Conservation (phyloP, 2,888 invertebrate species). For the Agriopis aurantiaria region DNA sequence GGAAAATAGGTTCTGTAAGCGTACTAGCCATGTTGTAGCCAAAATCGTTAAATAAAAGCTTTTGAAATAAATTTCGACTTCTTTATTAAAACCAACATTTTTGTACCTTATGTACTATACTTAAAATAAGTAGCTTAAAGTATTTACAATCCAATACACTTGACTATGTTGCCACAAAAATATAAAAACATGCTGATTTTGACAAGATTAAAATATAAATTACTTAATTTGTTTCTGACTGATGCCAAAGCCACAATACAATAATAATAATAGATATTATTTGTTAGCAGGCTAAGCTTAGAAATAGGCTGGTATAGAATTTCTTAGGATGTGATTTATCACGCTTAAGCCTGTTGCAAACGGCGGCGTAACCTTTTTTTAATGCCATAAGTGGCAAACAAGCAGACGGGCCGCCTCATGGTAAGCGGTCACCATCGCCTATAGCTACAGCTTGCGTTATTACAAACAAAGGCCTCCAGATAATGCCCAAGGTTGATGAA, state of each 20-base stretch:
- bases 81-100: slow-evolving; percentile 73
- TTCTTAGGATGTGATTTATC: neutral
- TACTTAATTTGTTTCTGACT: too few relatives aligned
- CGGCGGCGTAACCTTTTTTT: too few relatives aligned
- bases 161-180: slow-evolving; percentile 34
- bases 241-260: too few relatives aligned
- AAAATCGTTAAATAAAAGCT: slow-evolving; percentile 15
- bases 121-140: slow-evolving; percentile 54
- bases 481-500: too few relatives aligned
- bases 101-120: slow-evolving; percentile 59
- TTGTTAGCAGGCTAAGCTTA: neutral
- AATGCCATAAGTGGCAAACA: too few relatives aligned
- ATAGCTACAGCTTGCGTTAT: too few relatives aligned
- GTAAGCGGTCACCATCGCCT: too few relatives aligned
- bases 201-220: neutral
- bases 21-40: too few relatives aligned
- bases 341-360: neutral
- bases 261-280: too few relatives aligned
- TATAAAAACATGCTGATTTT: slow-evolving; percentile 13
- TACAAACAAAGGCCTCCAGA: too few relatives aligned
- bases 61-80: slow-evolving; percentile 47
- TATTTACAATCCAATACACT: slow-evolving; percentile 57
- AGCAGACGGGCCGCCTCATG: too few relatives aligned
- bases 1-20: neutral
- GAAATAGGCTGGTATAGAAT: neutral